Evolutionary conservation across 2,888 invertebrate species (phyloP).

Genomic region (Temnothorax rugatulus): DNA sequence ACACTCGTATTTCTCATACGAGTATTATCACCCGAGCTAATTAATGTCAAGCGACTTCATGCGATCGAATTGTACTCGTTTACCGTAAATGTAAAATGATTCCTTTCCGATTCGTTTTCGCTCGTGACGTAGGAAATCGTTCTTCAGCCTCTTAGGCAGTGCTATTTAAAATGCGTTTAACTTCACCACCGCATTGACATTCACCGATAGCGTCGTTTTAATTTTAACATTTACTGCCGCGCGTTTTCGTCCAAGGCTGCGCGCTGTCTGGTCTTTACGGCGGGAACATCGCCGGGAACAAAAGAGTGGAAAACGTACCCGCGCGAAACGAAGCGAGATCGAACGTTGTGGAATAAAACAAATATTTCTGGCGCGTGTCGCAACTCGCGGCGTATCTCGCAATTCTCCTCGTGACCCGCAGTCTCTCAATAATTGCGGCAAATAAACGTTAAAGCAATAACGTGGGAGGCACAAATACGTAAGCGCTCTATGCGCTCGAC

Average conservation of each 20-base stretch:
- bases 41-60: neutral
- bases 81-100: neutral
- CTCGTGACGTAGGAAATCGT: neutral
- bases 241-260: constrained; percentile 6
- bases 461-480: neutral
- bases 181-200: neutral
- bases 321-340: constrained; percentile 8
- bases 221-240: neutral
- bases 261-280: neutral
- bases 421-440: constrained; percentile 26
- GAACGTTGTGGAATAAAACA: constrained; percentile 9
- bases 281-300: neutral
- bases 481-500: neutral
- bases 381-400: constrained; percentile 17
- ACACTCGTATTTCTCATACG: neutral
- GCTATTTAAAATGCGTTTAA: neutral
- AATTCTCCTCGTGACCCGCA: constrained; percentile 34
- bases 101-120: neutral
- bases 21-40: neutral
- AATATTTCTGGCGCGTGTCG: constrained; percentile 39
- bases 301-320: neutral
- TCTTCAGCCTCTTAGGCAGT: neutral
- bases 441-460: constrained; percentile 25
- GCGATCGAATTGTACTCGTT: neutral
- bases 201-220: neutral